Evolutionary conservation across 30 jellyfish, hydroid and myxozoan species (phyloP), one percentile per base, ranked within the genome.

Genomic region (Turritopsis rubra): DNA sequence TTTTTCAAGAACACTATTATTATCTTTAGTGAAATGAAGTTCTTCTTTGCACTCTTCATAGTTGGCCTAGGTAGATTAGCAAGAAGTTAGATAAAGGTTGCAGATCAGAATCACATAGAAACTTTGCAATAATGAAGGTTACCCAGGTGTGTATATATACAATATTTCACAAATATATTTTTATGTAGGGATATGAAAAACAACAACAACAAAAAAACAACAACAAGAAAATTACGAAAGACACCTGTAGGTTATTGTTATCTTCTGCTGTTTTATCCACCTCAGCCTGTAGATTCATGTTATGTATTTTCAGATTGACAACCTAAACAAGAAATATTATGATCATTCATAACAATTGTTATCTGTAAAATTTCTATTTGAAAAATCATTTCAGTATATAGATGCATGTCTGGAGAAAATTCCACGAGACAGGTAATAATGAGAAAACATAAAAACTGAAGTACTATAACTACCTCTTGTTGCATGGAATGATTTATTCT

Each of bases 381-480:
- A 18, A 26, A 72, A 26, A n/a, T n/a, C n/a, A n/a, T n/a, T n/a
- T n/a, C n/a, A n/a, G n/a, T n/a, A n/a, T n/a, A n/a, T 41, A 13
- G 5, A 41, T 13, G 60, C 13, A 41, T 41, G 5, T 41, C 60
- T 41, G 5, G 60, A 41, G 60, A 41, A 41, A 41, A 5, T 13
- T 3, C 60, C 60, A 41, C 13, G 13, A 13, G 60, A 41, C n/a
- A n/a, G n/a, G n/a, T n/a, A n/a, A n/a, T n/a, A n/a, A n/a, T n/a
- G n/a, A 41, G 9, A 41, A 41, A 41, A 41, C 60, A 41, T n/a
- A n/a, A n/a, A n/a, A n/a, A n/a, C n/a, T n/a, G n/a, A n/a, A n/a
- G n/a, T n/a, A n/a, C n/a, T n/a, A n/a, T n/a, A n/a, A n/a, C n/a
- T 79, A 86, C 98, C 95, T 92, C 88, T 96, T 96, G 88, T 85